Conservation (phyloP, 2,797 vertebrate species). For the Natrix natrix region DNA sequence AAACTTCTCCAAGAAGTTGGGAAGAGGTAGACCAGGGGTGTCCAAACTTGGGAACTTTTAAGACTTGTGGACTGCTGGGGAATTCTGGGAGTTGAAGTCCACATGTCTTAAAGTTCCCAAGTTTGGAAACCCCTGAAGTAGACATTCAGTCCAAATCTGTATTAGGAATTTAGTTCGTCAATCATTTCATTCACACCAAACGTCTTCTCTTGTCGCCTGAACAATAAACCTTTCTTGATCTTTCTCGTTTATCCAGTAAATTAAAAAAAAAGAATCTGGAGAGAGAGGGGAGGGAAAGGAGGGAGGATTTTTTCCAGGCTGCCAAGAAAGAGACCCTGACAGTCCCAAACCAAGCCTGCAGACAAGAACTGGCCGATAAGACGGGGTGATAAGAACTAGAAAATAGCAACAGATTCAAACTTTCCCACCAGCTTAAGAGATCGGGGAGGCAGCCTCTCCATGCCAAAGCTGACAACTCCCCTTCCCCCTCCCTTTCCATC, state of each 20-base stretch:
- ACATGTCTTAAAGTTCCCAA: too few species aligned
- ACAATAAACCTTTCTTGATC: constrained; percentile 56
- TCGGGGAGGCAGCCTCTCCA: constrained; percentile 23
- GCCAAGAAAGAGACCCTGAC: constrained; percentile 83
- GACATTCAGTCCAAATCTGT: not conserved
- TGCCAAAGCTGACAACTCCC: not conserved
- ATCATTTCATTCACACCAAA: constrained; percentile 59
- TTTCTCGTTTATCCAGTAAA: constrained; percentile 47
- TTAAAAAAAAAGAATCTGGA: not conserved
- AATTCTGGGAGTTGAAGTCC: too few species aligned
- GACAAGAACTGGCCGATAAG: constrained; percentile 89
- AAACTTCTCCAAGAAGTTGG: not conserved
- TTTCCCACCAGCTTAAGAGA: constrained; percentile 83
- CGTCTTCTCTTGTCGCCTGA: constrained; percentile 31
- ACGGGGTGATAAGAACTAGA: constrained; percentile 84
- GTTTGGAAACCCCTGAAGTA: too few species aligned
- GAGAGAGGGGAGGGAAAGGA: not conserved
- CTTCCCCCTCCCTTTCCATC: not conserved
- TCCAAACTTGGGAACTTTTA: too few species aligned
- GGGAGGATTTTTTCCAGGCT: constrained; percentile 53
- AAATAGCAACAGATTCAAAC: constrained; percentile 97
- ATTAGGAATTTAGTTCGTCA: constrained; percentile 42
- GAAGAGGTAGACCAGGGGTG: not conserved
- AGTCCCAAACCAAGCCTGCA: constrained; percentile 81
- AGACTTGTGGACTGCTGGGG: too few species aligned